Conservation (phyloP, 2,888 invertebrate genomes). For the Leptarthrus brevirostris region DNA sequence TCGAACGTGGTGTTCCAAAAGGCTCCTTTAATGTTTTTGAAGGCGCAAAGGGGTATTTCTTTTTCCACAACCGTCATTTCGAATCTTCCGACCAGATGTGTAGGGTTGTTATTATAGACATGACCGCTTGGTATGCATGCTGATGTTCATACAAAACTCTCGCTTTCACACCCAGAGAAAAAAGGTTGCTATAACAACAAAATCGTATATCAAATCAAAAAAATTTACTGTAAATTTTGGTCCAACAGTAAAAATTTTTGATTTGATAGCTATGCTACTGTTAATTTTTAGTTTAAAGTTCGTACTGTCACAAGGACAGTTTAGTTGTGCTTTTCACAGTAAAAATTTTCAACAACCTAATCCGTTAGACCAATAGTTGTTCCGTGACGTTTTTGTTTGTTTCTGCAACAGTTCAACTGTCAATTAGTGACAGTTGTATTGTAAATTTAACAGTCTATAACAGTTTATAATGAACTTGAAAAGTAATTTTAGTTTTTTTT, state of each 20-base stretch:
- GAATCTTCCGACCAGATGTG: too few species aligned
- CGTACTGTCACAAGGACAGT: neutral
- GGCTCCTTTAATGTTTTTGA: too few species aligned
- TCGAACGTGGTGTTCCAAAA: too few species aligned
- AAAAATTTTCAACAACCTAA: neutral
- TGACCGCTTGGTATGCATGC: too few species aligned
- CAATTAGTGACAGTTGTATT: neutral
- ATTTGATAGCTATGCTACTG: neutral
- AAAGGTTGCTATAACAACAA: neutral
- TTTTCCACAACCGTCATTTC: too few species aligned
- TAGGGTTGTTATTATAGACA: too few species aligned
- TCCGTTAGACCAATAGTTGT: neutral
- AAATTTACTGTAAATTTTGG: neutral
- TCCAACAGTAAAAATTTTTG: too few species aligned
- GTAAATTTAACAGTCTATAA: neutral
- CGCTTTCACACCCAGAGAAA: too few species aligned
- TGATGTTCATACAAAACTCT: too few species aligned
- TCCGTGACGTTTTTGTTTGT: neutral
- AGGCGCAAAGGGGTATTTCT: too few species aligned
- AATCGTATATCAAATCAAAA: neutral
- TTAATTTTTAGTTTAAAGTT: neutral
- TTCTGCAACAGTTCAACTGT: neutral
- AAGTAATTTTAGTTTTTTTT: too few species aligned
- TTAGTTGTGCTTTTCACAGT: neutral
- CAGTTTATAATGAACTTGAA: too few species aligned